These are phyloP conservation scores for Philereme transversata DNA, from an alignment of 2,888 invertebrate species.

Conservation along the genomic window DNA sequence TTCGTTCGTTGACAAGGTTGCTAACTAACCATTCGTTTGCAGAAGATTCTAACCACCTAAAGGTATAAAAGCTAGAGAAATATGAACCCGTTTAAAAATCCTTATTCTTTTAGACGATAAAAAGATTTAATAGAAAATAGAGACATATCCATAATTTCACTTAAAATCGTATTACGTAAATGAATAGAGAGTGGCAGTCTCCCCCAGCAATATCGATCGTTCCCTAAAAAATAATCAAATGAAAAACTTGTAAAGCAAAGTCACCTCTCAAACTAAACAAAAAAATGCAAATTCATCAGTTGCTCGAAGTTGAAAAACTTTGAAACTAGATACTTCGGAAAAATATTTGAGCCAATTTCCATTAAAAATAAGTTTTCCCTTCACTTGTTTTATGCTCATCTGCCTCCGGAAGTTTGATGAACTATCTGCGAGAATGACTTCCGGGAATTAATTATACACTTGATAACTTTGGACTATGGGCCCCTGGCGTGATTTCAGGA, in stretches of 20 bases:
- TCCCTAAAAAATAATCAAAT: background rate
- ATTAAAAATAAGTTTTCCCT: constrained; percentile 35
- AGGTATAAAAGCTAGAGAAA: too few species aligned
- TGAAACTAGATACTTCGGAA: constrained; percentile 29
- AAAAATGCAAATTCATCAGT: constrained; percentile 29
- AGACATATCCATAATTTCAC: too few species aligned
- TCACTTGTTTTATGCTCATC: constrained; percentile 63
- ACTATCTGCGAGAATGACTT: constrained; percentile 58
- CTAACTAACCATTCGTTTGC: too few species aligned
- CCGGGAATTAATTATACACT: constrained; percentile 69
- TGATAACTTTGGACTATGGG: constrained; percentile 52
- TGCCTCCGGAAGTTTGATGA: constrained; percentile 61
- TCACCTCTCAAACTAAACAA: constrained; percentile 25
- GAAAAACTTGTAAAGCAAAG: constrained; percentile 12
- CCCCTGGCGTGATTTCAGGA: background rate
- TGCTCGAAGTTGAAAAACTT: constrained; percentile 29
- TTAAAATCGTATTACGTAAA: too few species aligned
- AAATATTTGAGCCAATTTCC: constrained; percentile 39
- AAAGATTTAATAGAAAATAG: too few species aligned
- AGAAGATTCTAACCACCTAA: too few species aligned
- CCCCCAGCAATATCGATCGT: too few species aligned
- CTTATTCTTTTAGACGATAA: too few species aligned
- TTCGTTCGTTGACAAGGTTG: too few species aligned
- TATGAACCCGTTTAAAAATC: too few species aligned
- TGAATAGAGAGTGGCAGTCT: too few species aligned